Percentiles rank a stretch among this genome's conserved stretches.
Conservation (phyloP, 2,888 invertebrate species). For the Nemotelus nigrinus region DNA sequence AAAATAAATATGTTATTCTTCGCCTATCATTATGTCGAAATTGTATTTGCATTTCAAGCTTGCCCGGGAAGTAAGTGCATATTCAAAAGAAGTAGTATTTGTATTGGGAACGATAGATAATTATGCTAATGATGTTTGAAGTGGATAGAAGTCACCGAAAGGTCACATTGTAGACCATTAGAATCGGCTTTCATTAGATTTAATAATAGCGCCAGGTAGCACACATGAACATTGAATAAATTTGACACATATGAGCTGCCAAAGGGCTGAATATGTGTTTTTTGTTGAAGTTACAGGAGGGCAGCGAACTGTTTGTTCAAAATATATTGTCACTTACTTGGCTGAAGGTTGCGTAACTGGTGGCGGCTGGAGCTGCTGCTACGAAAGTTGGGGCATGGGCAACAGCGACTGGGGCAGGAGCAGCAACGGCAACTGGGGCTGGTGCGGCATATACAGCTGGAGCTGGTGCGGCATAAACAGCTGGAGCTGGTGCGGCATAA, state of each 20-base stretch:
- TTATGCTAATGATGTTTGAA: slow-evolving; percentile 34
- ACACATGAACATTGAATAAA: too few species aligned
- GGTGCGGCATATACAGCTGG: slow-evolving; percentile 52
- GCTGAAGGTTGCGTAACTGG: slow-evolving; percentile 71
- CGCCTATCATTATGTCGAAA: too few species aligned
- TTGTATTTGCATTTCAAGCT: too few species aligned
- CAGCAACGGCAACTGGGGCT: slow-evolving; percentile 55
- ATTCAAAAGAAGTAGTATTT: too few species aligned
- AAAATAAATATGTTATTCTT: too few species aligned
- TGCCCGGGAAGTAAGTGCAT: too few species aligned
- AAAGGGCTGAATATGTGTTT: too few species aligned
- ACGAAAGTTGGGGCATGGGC: slow-evolving; percentile 56
- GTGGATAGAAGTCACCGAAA: slow-evolving; percentile 12
- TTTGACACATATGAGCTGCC: too few species aligned
- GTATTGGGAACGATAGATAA: background rate
- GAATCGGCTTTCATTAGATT: background rate
- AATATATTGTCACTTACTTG: slow-evolving; percentile 55
- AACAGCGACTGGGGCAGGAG: slow-evolving; percentile 54
- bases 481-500: slow-evolving; percentile 32
- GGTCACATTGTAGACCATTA: background rate
- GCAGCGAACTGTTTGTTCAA: too few species aligned
- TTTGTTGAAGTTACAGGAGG: too few species aligned
- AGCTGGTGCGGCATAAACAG: slow-evolving; percentile 23
- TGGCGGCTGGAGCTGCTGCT: slow-evolving; percentile 66
- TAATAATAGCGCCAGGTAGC: too few species aligned